Evolutionary conservation across 2,888 invertebrate genomes (phyloP), one percentile per base, ranked within the genome.

Genomic region (Epiblema foenella): DNA sequence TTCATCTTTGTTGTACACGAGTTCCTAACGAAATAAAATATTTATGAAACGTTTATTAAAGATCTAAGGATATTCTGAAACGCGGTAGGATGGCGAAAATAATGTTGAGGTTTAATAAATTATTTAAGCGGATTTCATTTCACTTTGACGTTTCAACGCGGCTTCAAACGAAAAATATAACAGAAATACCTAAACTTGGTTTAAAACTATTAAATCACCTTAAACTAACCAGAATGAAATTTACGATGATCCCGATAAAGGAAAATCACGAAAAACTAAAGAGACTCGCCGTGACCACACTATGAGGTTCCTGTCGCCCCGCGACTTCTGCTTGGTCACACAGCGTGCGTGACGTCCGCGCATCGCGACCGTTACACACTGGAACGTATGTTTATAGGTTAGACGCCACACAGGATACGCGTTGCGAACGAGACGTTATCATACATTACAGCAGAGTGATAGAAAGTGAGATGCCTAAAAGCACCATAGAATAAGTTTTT

Each of bases 281-380:
- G 9, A 62, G 67, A 71, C n/a, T n/a, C n/a, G n/a, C n/a, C 66
- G 62, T 71, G 67, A 57, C 62, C 60, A 24, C 37, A 51, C 54
- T 62, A 67, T 57, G 62, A 49, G 57, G 62, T 51, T 70, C 17
- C 59, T 65, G 69, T 65, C 69, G 58, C 39, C 59, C 42, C 33
- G 63, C 29, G 42, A 52, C 64, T 64, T 70, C 42, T 42, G 24
- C 24, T 24, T 24, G 24, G 24, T 3, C 4, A 24, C 24, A 24
- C 24, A 24, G 24, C 24, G 24, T 24, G 24, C 24, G 24, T 4
- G 4, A 24, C 24, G 24, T 24, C 24, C 24, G 24, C 24, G 24
- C 24, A 24, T 1, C 24, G 24, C n/a, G 24, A 24, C 24, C 24
- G 24, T 4, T 24, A 24, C 24, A 4, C 24, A 24, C 24, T 4